Conservation (phyloP, 2,113 vertebrate genomes). For the Chaenocephalus aceratus region DNA sequence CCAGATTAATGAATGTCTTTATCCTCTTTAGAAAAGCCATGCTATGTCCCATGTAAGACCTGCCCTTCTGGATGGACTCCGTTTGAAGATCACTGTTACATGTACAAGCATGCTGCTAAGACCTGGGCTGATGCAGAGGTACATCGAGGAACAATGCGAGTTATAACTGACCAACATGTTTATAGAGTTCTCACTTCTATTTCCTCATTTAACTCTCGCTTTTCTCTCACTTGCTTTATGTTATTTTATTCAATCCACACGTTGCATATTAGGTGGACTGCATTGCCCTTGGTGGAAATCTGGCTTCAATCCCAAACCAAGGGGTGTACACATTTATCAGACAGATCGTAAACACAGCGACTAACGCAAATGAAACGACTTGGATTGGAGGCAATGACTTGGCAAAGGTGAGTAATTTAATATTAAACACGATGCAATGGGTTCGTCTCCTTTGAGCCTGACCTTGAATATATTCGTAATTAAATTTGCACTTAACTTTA, state of each 20-base stretch:
- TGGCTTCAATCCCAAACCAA: not conserved
- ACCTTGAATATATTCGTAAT: no score
- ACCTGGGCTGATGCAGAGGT: slow-evolving; percentile 10
- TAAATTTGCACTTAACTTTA: no score
- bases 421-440: no score
- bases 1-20: no score
- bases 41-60: no score
- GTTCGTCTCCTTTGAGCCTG: no score
- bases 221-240: not conserved
- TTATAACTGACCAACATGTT: no score
- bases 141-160: not conserved
- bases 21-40: no score
- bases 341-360: rapidly evolving
- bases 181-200: no score
- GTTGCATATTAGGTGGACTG: not conserved
- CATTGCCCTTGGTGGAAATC: not conserved
- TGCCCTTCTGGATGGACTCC: not conserved
- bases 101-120: not conserved
- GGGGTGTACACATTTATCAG: not conserved
- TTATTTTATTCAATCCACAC: not conserved
- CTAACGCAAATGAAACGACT: rapidly evolving
- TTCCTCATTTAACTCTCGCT: no score
- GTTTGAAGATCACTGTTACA: not conserved
- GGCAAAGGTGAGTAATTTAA: not conserved
- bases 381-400: not conserved